Percentiles rank a stretch among this genome's conserved stretches.
Conservation (phyloP, 2,888 invertebrate species). For the Lepetodrilus schrolli region DNA sequence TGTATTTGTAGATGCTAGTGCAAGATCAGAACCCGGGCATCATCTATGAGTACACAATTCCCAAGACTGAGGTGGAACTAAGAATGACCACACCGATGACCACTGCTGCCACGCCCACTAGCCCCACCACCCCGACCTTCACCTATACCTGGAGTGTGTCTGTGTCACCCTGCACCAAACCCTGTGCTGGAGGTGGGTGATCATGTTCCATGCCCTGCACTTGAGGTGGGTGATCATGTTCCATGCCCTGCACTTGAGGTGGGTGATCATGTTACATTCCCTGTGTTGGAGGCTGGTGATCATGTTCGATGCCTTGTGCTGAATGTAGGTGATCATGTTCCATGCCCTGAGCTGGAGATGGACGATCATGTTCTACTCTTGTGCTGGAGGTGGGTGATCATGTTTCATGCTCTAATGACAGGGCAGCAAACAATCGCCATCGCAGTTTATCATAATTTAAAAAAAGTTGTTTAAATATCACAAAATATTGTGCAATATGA, state of each 20-base stretch:
- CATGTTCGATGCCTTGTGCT: too few relatives aligned
- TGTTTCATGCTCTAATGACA: too few relatives aligned
- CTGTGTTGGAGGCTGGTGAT: too few relatives aligned
- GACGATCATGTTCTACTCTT: too few relatives aligned
- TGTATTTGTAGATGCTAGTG: conserved; percentile 56
- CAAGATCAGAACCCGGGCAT: conserved; percentile 64
- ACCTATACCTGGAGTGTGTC: conserved; percentile 87
- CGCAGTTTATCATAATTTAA: too few relatives aligned
- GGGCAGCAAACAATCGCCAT: too few relatives aligned
- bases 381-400: conserved; percentile 89
- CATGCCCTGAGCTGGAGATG: too few relatives aligned
- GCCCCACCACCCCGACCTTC: conserved; percentile 78
- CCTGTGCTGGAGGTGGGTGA: conserved; percentile 90
- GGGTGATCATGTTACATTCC: too few relatives aligned
- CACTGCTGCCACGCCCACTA: not conserved
- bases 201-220: not conserved
- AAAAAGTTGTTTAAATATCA: too few relatives aligned
- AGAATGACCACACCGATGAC: not conserved
- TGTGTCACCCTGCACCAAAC: conserved; percentile 86
- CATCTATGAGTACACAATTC: conserved; percentile 61
- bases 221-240: not conserved
- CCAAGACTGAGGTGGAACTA: conserved; percentile 37
- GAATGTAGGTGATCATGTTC: too few relatives aligned
- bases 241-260: not conserved
- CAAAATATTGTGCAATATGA: too few relatives aligned